Conservation (phyloP, 2,797 vertebrate species). For the Rhyacichthys aspro region DNA sequence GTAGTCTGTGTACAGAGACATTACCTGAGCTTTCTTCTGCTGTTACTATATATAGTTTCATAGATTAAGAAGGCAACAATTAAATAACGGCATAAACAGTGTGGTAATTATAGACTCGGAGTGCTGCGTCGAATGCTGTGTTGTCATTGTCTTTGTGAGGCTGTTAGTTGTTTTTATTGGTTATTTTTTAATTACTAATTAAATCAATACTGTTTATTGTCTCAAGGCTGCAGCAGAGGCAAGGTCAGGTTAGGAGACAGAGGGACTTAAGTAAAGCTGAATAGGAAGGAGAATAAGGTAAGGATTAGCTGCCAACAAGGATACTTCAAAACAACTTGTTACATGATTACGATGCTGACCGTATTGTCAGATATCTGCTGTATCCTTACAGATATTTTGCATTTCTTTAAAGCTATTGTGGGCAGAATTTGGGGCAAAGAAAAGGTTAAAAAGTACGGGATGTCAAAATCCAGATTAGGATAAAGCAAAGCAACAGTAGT, state of each 20-base stretch:
- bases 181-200: conserved; percentile 29
- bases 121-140: conserved; percentile 26
- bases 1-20: conserved; percentile 27
- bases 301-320: not conserved
- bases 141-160: conserved; percentile 25
- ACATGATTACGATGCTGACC: not conserved
- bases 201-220: conserved; percentile 44
- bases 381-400: not conserved
- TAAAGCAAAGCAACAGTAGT: too few relatives aligned
- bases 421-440: too few relatives aligned
- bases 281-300: conserved; percentile 6
- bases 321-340: not conserved
- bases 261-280: conserved; percentile 11
- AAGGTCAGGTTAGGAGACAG: conserved; percentile 18
- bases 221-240: conserved; percentile 18
- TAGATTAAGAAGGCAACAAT: conserved; percentile 40
- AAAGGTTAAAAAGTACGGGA: too few relatives aligned
- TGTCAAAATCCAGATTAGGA: too few relatives aligned
- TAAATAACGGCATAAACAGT: conserved; percentile 39
- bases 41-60: conserved; percentile 30
- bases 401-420: too few relatives aligned
- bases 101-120: conserved; percentile 52
- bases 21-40: conserved; percentile 32
- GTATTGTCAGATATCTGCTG: not conserved
- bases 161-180: conserved; percentile 27